Conservation (phyloP, 1,140 invertebrate species). For the Bombus ignitus region DNA sequence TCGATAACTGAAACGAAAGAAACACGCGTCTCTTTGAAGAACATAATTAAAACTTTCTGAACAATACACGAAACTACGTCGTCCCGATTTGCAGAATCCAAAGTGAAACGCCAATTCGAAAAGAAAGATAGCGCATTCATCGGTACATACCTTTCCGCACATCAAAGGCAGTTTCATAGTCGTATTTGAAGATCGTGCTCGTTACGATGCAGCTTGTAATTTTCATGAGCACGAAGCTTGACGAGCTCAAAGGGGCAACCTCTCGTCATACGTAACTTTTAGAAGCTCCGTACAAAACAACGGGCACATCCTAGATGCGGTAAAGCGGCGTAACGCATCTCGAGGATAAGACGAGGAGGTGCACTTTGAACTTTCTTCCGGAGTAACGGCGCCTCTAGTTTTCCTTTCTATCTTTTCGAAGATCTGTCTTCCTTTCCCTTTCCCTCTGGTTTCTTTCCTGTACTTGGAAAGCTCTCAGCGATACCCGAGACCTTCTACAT, state of each 20-base stretch:
- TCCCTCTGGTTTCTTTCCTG: not conserved
- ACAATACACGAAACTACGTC: not conserved
- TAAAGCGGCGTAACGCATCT: not conserved
- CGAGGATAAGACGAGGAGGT: slow-evolving; percentile 40
- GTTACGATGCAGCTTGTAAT: not conserved
- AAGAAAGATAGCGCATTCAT: not conserved
- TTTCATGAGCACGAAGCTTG: not conserved
- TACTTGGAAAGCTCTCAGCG: slow-evolving; percentile 18
- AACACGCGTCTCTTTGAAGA: not conserved
- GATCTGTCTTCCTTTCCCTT: not conserved
- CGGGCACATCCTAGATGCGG: not conserved
- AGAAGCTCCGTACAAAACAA: not conserved
- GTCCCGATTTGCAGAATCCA: not conserved
- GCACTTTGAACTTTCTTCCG: slow-evolving; percentile 38
- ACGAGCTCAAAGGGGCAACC: not conserved
- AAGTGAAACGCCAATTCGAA: not conserved
- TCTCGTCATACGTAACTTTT: slow-evolving; percentile 8
- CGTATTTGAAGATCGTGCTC: not conserved
- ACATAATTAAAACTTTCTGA: not conserved
- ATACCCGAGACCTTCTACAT: slow-evolving; percentile 8
- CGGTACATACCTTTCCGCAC: too few species aligned
- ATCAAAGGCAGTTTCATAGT: not conserved
- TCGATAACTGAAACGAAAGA: not conserved
- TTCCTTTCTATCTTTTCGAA: not conserved
- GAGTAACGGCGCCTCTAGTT: not conserved